Base-by-base conservation (phyloP, 2,797 vertebrate genomes). In the Enteromius afrohamiltoni region DNA sequence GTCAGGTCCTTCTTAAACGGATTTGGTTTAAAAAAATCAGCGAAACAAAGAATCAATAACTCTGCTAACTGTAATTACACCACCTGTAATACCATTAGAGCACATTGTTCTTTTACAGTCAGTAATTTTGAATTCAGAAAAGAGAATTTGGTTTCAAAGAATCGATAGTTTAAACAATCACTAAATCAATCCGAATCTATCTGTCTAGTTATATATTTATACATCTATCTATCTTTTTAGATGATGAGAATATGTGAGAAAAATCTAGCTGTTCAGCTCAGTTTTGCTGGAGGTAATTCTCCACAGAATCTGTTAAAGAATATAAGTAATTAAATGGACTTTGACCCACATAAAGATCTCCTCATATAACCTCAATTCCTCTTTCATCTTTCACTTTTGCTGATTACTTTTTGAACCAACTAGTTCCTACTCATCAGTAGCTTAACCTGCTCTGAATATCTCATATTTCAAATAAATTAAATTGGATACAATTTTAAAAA, bases 331-430 rank as follows among this genome's bases (percentile, higher is more conserved):
- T 80, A 45, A 69, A 58, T 47, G 53, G 29, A 69, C 74, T 75
- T 64, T 76, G 68, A 81, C 65, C 85, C 62, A 86, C 40, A 85
- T 84, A 21, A 55, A 79, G 70, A 55, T 77, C 47, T 79, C 40
- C 64, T 65, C 42, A 40, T 49, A 65, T 60, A 82, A 83, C 82
- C 82, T 74, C 31, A 58, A 49, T 75, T 76, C 80, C 37, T 42
- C 23, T 45, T 68, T 78, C 45, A 80, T 80, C 58, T 68, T 75
- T 69, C 65, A 37, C 67, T 64, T 83, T 65, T 23, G 51, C 75
- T 62, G 78, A 85, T 74, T 80, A 40, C 23, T 55, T 55, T 49
- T 51, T 69, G 58, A 75, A 68, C 37, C 16, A 23, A 49, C 75
- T 34, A 55, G 29, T 62, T 62, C 19, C 79, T 37, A 23, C 40